These are phyloP conservation scores for Nannoperca australis DNA, from an alignment of 2,797 vertebrate species.

Conservation along the genomic window DNA sequence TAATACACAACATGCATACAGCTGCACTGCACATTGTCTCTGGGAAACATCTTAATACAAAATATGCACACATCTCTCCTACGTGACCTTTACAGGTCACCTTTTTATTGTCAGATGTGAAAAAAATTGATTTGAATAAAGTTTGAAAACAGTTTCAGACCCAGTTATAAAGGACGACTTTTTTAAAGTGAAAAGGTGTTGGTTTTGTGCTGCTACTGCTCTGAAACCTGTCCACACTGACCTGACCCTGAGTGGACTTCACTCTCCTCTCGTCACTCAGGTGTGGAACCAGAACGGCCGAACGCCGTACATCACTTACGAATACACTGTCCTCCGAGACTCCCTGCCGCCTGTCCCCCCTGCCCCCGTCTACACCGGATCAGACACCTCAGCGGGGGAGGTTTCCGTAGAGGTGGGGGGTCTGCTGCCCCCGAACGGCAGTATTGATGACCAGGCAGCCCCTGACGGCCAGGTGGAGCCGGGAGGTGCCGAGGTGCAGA, in stretches of 20 bases:
- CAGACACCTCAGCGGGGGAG: conserved; percentile 82
- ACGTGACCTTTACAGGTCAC: too few species aligned
- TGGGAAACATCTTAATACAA: neutral
- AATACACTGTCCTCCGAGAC: conserved; percentile 93
- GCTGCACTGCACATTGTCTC: neutral
- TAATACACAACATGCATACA: neutral
- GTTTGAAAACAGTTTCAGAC: too few species aligned
- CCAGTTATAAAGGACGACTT: too few species aligned
- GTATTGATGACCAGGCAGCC: conserved; percentile 77
- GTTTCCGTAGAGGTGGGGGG: conserved; percentile 76
- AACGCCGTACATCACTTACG: conserved; percentile 95
- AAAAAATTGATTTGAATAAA: neutral
- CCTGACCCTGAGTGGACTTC: neutral
- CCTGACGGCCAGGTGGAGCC: conserved; percentile 75
- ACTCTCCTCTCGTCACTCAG: conserved; percentile 69
- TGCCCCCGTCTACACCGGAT: conserved; percentile 89
- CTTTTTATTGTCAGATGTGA: too few species aligned
- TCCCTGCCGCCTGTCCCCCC: conserved; percentile 85
- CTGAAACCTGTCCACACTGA: neutral
- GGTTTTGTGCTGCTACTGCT: neutral
- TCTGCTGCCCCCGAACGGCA: conserved; percentile 83
- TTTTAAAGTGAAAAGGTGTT: neutral
- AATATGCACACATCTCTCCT: too few species aligned
- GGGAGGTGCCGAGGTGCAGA: conserved; percentile 78
- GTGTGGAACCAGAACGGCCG: conserved; percentile 98